A percentile compares a stretch with the other conserved stretches of the same genome.
These are phyloP conservation scores for Heloderma charlesbogerti DNA, from an alignment of 2,113 vertebrate species.

Conservation along the genomic window DNA sequence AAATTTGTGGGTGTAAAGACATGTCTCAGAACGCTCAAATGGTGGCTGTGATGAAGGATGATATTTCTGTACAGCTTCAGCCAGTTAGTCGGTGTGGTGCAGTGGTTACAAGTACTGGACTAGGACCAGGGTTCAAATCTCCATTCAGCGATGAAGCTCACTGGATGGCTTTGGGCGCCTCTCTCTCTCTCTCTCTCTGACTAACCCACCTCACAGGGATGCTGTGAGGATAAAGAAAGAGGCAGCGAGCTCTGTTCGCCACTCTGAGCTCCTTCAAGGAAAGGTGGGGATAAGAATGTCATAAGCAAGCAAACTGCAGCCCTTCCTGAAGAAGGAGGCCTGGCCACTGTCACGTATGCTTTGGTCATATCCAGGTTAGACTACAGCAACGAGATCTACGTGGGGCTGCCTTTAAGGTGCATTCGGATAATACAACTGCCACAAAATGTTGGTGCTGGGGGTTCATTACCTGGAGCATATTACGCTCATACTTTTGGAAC, in stretches of 20 bases:
- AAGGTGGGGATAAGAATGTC: neutral
- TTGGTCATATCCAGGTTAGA: neutral
- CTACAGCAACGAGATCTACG: neutral
- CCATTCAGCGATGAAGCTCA: neutral
- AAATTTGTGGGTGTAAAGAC: neutral
- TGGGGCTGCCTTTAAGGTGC: neutral
- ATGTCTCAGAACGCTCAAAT: neutral
- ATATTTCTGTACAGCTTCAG: neutral
- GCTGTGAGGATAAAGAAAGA: neutral
- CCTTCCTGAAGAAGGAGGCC: neutral
- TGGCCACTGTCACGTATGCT: neutral
- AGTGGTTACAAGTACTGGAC: neutral
- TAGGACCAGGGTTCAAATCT: neutral
- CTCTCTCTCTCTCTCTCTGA: neutral
- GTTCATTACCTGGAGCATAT: neutral
- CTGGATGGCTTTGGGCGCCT: neutral
- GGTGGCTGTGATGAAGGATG: neutral
- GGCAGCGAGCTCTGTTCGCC: too few species aligned
- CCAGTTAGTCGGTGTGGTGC: neutral
- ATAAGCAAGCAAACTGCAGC: neutral
- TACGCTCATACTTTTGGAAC: neutral
- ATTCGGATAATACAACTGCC: neutral
- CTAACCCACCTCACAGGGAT: neutral
- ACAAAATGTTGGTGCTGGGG: neutral
- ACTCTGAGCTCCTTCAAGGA: too few species aligned